Percentiles rank a stretch among this genome's conserved stretches.
These are phyloP conservation scores for Tridacna gigas DNA, from an alignment of 2,888 invertebrate species.

Conservation along the genomic window DNA sequence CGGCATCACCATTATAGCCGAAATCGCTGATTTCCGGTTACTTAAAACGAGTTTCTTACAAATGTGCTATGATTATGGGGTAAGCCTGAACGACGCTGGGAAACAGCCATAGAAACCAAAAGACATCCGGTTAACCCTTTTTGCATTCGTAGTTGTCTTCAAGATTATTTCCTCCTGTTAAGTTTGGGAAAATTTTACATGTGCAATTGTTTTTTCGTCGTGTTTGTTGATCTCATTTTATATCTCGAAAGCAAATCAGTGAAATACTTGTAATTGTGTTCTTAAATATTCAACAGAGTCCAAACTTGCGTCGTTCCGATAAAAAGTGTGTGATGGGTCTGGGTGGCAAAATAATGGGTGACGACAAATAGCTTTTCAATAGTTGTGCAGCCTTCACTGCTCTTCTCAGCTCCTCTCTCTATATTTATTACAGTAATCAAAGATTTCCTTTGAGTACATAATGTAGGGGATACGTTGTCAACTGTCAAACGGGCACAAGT, in stretches of 20 bases:
- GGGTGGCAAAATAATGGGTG: constrained; percentile 56
- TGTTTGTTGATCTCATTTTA: too few species aligned
- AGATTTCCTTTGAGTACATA: constrained; percentile 9
- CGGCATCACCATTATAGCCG: not conserved
- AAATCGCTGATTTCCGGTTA: constrained; percentile 19
- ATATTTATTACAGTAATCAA: constrained; percentile 22
- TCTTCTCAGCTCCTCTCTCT: constrained; percentile 32
- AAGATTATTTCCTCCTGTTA: too few species aligned
- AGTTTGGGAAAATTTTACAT: too few species aligned
- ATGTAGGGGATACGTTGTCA: not conserved
- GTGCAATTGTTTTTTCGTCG: too few species aligned
- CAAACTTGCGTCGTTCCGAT: not conserved
- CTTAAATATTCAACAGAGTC: not conserved
- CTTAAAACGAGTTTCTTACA: constrained; percentile 11
- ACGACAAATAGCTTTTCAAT: constrained; percentile 39
- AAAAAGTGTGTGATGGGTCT: not conserved
- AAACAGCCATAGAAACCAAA: constrained; percentile 26
- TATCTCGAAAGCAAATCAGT: too few species aligned
- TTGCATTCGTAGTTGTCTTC: not conserved
- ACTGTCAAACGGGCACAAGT: not conserved
- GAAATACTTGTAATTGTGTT: too few species aligned
- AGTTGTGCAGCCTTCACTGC: constrained; percentile 44
- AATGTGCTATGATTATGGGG: constrained; percentile 21
- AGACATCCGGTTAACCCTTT: constrained; percentile 18
- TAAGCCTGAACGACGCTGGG: constrained; percentile 12